These are phyloP conservation scores for Eristalis pertinax DNA, from an alignment of 2,888 invertebrate genomes.

Conservation along the genomic window DNA sequence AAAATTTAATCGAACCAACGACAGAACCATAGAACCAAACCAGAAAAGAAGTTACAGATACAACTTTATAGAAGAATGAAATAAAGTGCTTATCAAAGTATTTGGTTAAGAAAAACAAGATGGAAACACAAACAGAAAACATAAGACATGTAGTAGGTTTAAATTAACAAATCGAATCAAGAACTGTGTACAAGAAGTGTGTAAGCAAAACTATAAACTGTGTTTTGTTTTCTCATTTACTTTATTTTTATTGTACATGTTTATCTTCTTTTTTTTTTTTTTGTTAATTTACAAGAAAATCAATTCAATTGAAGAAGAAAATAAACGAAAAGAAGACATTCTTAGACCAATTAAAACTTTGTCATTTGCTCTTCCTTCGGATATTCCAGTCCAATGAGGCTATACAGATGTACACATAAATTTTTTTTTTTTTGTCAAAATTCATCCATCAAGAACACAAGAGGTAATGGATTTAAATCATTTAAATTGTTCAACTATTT, in stretches of 20 bases:
- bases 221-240: slow-evolving; percentile 26
- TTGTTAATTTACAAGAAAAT: slow-evolving; percentile 22
- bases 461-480: slow-evolving; percentile 44
- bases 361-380: slow-evolving; percentile 23
- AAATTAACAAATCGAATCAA: slow-evolving; percentile 13
- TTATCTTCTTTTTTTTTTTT: neutral
- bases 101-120: neutral
- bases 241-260: slow-evolving; percentile 34
- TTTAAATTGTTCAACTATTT: slow-evolving; percentile 30
- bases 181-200: slow-evolving; percentile 49
- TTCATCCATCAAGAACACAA: slow-evolving; percentile 42
- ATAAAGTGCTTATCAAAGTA: slow-evolving; percentile 51
- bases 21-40: slow-evolving; percentile 60
- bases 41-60: slow-evolving; percentile 15
- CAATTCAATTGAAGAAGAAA: slow-evolving; percentile 1
- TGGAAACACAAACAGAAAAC: slow-evolving; percentile 12
- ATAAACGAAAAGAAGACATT: slow-evolving; percentile 23
- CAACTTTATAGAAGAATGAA: slow-evolving; percentile 47
- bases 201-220: slow-evolving; percentile 58
- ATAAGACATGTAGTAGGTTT: neutral
- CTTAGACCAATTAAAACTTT: slow-evolving; percentile 63
- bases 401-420: slow-evolving; percentile 56
- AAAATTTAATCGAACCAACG: slow-evolving; percentile 26
- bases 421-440: too few relatives aligned
- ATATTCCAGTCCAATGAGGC: slow-evolving; percentile 69